A percentile compares a stretch with the other conserved stretches of the same genome.
Evolutionary conservation across 2,797 vertebrate genomes (phyloP).

Genomic region (Megaceryle alcyon): DNA sequence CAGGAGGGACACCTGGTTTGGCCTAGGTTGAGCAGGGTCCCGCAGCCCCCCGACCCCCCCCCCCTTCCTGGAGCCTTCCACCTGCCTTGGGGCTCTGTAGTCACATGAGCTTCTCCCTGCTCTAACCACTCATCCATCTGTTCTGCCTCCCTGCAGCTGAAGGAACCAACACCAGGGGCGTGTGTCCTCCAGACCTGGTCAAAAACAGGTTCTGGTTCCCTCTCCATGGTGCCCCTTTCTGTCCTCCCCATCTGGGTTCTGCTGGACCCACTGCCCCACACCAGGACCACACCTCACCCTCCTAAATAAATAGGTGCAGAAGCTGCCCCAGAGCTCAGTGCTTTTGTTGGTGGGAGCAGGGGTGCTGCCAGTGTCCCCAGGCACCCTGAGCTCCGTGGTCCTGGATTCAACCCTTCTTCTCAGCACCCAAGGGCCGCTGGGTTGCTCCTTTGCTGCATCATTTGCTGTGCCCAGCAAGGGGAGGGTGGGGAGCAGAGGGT

Average conservation of each 20-base stretch:
- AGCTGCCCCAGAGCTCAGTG: not conserved
- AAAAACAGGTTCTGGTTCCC: not conserved
- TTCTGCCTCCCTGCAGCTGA: conserved; percentile 13
- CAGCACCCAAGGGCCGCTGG: accelerated
- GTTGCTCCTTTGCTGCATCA: not conserved
- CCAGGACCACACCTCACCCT: not conserved
- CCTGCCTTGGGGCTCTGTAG: accelerated
- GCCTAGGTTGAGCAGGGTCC: not conserved
- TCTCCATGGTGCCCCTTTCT: not conserved
- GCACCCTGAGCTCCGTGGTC: not conserved
- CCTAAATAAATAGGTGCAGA: conserved; percentile 35
- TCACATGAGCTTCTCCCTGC: not conserved
- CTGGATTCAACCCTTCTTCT: not conserved
- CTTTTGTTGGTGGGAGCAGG: not conserved
- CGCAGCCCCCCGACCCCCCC: not conserved
- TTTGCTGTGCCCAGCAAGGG: not conserved
- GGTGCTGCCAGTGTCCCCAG: not conserved
- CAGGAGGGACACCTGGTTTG: not conserved
- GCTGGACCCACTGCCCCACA: accelerated
- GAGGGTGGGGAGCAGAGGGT: not conserved
- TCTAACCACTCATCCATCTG: accelerated
- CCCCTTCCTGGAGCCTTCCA: too few species aligned
- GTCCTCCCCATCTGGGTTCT: not conserved
- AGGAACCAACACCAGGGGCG: accelerated
- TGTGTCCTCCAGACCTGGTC: not conserved